Base-by-base conservation (phyloP, 1,140 invertebrate genomes). In the Rhynchophorus ferrugineus region DNA sequence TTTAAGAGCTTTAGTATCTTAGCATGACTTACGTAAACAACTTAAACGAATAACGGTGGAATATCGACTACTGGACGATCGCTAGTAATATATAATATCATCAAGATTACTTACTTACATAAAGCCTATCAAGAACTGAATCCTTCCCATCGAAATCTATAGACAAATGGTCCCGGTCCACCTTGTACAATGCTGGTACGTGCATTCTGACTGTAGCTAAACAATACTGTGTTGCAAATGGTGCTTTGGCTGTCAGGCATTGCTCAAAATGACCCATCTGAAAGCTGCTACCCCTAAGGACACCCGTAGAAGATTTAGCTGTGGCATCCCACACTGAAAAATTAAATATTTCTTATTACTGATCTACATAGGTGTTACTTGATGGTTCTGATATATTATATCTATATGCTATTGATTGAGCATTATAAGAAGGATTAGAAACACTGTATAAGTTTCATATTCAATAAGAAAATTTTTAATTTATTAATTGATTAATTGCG, bases 251-350 rank as follows among this genome's bases (percentile, higher is more conserved):
- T 11, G 67, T 58, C 14, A 81, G 59, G 43, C 79, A 82, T 59
- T 83, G 75, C 52, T 83, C 79, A 56, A 77, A 82, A 63, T 82
- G 77, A 1, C 79, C 80, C 24, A 83, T 69, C 38, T 81, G 75
- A 59, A 74, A 80, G 1, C 70, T 69, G 44, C 73, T 78, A 0
- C 77, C 79, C 13, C 69, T 73, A 0, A 81, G 60, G 5, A 79
- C 59, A 5, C 80, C 79, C 20, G 72, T 70, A 3, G 79, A 74
- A 46, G 79, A 72, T 44, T 79, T 78, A 3, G 75, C 73, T 33
- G 77, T 75, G 0, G 79, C 68, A 58, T 82, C 80, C 73, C 78
- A 81, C 66, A 79, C 78, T 78, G 62, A 44, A 59, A 68, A 16
- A 13, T 19, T 2, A 44, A 34, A 45, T 6, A 17, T 18, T 42